Evolutionary conservation across 2,797 vertebrate species (phyloP), one percentile per base, ranked within the genome.

Genomic region (Ctenochaetus hawaiiensis): DNA sequence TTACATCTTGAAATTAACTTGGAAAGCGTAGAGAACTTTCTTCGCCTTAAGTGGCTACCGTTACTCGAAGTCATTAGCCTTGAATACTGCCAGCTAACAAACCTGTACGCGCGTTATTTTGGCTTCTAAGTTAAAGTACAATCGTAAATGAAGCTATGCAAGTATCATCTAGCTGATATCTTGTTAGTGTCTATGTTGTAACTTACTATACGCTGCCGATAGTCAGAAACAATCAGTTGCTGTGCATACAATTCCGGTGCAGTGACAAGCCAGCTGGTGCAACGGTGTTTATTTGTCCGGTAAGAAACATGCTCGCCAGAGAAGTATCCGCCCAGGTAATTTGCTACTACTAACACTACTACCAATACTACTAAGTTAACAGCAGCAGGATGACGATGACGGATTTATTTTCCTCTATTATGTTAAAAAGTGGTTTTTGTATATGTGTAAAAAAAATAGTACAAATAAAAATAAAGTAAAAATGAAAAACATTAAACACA

Each of bases 201-300:
- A 30, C 26, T 30, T 30, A 30, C 26, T 30, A 30, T 4, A 30
- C 26, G 4, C 26, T 30, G 26, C 26, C 26, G 26, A 30, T 4
- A 1, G 0, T 2, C 20, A 26, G 8, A 44, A 23, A 14, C 44
- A 16, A 18, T 8, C 44, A 23, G 26, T 30, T 30, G 13, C 0
- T n/a, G 16, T 52, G 65, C 54, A 44, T 56, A 23, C 26, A 20
- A 1, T 11, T n/a, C 44, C 22, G 13, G 22, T 23, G 10, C 5
- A 52, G 1, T 16, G 10, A 8, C 6, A 14, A 13, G 34, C 18
- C 43, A 39, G 22, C 18, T 60, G 60, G 72, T 84, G 78, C 66
- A 43, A 48, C 78, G 4, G 26, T 63, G 16, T 30, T 3, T 30
- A 30, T 57, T 1, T 34, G 10, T 80, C 85, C 78, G 81, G 62